Evolutionary conservation across 2,888 invertebrate genomes (phyloP).

Genomic region (Hyposoter dolosus): DNA sequence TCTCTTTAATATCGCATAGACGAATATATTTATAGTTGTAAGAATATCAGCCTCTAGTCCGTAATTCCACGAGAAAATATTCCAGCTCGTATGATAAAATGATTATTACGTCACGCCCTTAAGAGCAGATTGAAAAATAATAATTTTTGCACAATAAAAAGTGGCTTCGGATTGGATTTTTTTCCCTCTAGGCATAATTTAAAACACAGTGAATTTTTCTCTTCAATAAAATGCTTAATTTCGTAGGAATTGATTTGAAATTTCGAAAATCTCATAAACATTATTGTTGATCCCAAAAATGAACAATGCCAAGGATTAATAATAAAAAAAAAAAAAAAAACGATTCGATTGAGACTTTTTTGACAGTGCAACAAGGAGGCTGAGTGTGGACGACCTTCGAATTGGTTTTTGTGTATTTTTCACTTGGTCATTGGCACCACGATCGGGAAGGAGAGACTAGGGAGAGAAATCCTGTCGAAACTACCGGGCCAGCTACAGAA

Average conservation of each 20-base stretch:
- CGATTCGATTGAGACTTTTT: neutral
- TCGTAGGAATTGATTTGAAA: neutral
- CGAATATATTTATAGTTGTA: neutral
- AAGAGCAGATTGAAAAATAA: constrained; percentile 5
- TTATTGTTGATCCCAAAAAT: neutral
- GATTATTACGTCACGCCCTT: neutral
- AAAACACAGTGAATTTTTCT: neutral
- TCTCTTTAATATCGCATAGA: neutral
- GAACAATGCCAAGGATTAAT: neutral
- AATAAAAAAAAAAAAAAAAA: neutral
- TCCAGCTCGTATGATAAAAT: neutral
- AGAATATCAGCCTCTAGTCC: neutral
- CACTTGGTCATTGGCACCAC: constrained; percentile 46
- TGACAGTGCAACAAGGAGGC: constrained; percentile 8
- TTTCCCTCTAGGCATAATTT: neutral
- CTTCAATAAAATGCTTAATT: neutral
- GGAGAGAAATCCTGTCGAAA: neutral
- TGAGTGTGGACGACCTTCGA: constrained; percentile 33
- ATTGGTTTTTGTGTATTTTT: constrained; percentile 49
- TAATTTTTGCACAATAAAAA: neutral
- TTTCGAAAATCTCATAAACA: neutral
- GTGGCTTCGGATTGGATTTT: neutral
- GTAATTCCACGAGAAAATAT: neutral
- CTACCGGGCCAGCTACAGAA: neutral
- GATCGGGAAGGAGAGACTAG: neutral